Percentiles rank a stretch among this genome's conserved stretches.
These are phyloP conservation scores for Pimephales promelas DNA, from an alignment of 2,113 vertebrate genomes.

Conservation along the genomic window DNA sequence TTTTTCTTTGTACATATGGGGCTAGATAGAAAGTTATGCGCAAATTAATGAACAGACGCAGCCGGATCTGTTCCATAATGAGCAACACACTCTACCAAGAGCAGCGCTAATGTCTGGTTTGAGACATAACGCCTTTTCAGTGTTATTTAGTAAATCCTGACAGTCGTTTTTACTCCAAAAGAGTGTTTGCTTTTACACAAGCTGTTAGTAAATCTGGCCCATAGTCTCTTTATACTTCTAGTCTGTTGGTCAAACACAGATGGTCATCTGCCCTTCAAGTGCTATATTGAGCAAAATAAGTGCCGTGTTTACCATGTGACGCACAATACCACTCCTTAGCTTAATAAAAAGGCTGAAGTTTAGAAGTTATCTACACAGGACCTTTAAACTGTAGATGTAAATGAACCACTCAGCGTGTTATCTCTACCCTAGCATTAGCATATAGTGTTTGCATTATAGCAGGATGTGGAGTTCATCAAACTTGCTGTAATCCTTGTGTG, in stretches of 20 bases:
- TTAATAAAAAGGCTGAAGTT: neutral
- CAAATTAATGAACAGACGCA: too few species aligned
- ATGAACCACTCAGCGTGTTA: neutral
- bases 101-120: too few species aligned
- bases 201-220: too few species aligned
- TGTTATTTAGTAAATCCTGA: too few species aligned
- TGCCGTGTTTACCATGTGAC: neutral
- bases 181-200: too few species aligned
- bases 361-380: neutral
- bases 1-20: too few species aligned
- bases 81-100: too few species aligned
- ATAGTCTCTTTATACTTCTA: too few species aligned
- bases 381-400: slow-evolving; percentile 6
- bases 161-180: too few species aligned
- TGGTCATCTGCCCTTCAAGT: neutral
- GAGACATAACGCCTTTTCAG: too few species aligned
- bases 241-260: neutral
- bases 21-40: too few species aligned
- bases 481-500: neutral
- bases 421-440: neutral
- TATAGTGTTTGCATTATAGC: neutral
- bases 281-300: neutral
- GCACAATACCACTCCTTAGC: neutral
- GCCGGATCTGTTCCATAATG: too few species aligned
- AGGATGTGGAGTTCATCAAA: neutral